Percentiles rank a stretch among this genome's conserved stretches.
phyloP scores from a whole-genome alignment of 2,797 vertebrate genomes.

The Onychomys leucogaster region DNA sequence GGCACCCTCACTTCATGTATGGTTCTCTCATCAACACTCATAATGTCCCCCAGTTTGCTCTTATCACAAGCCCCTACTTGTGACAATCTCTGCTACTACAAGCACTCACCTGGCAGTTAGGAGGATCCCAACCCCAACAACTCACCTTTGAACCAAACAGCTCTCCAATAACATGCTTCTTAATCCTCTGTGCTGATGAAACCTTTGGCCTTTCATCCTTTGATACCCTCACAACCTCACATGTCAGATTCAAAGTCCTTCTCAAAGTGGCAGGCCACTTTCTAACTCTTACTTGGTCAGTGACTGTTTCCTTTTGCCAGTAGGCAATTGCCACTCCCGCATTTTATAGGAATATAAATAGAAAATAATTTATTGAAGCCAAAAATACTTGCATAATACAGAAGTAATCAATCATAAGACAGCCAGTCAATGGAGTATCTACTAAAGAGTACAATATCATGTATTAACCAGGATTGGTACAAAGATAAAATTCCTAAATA shows the following conservation, averaged over 20 bases:
- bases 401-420: not conserved
- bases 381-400: not conserved
- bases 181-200: not conserved
- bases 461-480: not conserved
- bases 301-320: not conserved
- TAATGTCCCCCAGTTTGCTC: not conserved
- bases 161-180: not conserved
- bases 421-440: not conserved
- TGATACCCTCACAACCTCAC: not conserved
- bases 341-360: not conserved
- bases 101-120: not conserved
- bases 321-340: not conserved
- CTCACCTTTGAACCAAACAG: not conserved
- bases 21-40: not conserved
- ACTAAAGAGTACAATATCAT: not conserved
- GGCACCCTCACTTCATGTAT: not conserved
- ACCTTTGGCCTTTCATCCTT: not conserved
- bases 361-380: slow-evolving; percentile 41
- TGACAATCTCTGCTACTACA: not conserved
- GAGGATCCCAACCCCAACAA: not conserved
- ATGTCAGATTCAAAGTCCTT: not conserved
- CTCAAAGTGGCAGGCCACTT: not conserved
- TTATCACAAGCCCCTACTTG: not conserved
- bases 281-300: not conserved
- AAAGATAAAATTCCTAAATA: not conserved